Percentiles rank a stretch among this genome's conserved stretches.
Evolutionary conservation across 1,140 invertebrate species (phyloP).

Genomic region (Magallana angulata): DNA sequence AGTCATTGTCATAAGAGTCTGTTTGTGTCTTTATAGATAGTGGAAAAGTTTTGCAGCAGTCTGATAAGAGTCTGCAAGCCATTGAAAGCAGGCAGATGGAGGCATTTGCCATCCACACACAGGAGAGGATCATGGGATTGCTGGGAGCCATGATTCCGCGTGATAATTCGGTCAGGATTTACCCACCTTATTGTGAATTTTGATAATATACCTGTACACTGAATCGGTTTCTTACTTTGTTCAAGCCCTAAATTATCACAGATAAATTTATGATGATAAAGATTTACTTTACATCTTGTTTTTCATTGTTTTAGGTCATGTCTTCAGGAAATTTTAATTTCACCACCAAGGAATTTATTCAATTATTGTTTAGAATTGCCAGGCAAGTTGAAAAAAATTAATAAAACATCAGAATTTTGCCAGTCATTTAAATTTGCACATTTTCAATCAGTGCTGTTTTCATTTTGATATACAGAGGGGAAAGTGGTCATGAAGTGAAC

Average conservation of each 20-base stretch:
- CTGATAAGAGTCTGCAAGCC: slow-evolving; percentile 38
- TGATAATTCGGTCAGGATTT: slow-evolving; percentile 67
- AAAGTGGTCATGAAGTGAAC: slow-evolving; percentile 76
- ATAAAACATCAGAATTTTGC: not conserved
- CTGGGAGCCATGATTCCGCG: slow-evolving; percentile 76
- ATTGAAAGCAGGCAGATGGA: slow-evolving; percentile 72
- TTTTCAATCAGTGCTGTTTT: not conserved
- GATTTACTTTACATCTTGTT: not conserved
- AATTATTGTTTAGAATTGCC: slow-evolving; percentile 74
- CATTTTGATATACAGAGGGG: slow-evolving; percentile 67
- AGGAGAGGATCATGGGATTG: slow-evolving; percentile 78
- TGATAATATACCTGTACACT: no score
- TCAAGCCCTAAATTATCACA: no score
- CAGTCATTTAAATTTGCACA: not conserved
- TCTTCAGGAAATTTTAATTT: slow-evolving; percentile 66
- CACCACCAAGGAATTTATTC: slow-evolving; percentile 73
- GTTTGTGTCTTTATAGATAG: slow-evolving; percentile 48
- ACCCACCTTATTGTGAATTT: no score
- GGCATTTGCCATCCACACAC: slow-evolving; percentile 76
- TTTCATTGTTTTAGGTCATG: slow-evolving; percentile 59
- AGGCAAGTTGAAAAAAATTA: slow-evolving; percentile 60
- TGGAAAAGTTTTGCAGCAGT: slow-evolving; percentile 47
- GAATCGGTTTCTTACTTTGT: no score
- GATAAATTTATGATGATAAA: no score
- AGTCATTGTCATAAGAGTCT: no score